Evolutionary conservation across 2,888 invertebrate species (phyloP).

Genomic region (Drosophila cognata): DNA sequence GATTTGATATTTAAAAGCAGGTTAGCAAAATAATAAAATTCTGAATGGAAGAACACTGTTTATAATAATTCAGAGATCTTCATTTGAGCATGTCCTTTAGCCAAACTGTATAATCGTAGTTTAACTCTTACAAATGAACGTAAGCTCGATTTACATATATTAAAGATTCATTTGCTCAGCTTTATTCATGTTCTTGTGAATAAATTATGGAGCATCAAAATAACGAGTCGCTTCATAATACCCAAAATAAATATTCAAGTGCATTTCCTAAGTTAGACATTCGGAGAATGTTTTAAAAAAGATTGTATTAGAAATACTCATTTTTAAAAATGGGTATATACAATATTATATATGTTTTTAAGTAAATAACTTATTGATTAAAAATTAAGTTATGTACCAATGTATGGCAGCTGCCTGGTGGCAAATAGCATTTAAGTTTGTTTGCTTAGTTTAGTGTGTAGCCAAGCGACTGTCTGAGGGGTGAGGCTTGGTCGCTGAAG

Average conservation of each 20-base stretch:
- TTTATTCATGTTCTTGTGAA: neutral
- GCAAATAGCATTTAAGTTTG: conserved; percentile 72
- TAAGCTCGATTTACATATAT: neutral
- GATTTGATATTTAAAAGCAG: neutral
- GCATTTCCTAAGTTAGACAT: neutral
- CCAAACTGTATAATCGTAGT: neutral
- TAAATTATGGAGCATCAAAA: neutral
- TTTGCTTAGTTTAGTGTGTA: conserved; percentile 65
- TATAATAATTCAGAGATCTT: neutral
- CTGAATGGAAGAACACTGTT: neutral
- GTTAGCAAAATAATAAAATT: neutral
- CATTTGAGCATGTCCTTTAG: neutral
- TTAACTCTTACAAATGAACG: neutral
- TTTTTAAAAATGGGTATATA: neutral
- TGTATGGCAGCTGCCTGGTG: conserved; percentile 43
- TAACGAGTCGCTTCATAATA: neutral
- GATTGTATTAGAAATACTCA: neutral
- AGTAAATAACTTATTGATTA: neutral
- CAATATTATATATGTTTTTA: fast-evolving
- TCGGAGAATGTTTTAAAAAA: neutral
- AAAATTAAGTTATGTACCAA: conserved; percentile 19
- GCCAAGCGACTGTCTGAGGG: conserved; percentile 12
- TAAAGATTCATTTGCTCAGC: neutral
- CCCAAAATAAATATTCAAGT: neutral
- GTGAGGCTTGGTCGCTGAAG: conserved; percentile 35